Conservation (phyloP, 2,113 vertebrate genomes). For the Forbesichthys papilliferus region DNA sequence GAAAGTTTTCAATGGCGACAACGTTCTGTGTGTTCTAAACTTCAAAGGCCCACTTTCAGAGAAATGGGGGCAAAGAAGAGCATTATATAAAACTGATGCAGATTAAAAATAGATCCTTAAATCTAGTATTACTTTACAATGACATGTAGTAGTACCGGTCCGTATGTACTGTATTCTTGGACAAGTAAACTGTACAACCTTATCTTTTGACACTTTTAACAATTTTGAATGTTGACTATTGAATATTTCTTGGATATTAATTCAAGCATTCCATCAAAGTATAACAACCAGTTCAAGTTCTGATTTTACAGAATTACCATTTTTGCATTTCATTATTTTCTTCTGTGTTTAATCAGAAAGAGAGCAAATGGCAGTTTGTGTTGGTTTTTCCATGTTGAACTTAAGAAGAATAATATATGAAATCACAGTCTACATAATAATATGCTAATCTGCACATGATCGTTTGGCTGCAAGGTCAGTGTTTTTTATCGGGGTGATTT, state of each 20-base stretch:
- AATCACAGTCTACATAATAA: neutral
- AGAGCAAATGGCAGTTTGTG: neutral
- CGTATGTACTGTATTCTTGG: no score
- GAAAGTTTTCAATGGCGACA: constrained; percentile 65
- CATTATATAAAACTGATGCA: neutral
- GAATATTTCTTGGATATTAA: neutral
- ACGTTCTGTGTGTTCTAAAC: constrained; percentile 62
- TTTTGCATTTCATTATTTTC: neutral
- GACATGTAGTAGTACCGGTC: no score
- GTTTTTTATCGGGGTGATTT: constrained; percentile 72
- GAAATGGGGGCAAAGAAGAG: constrained; percentile 33
- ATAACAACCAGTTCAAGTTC: neutral
- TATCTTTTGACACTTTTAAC: constrained; percentile 13
- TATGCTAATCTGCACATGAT: constrained; percentile 54
- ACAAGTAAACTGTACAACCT: neutral
- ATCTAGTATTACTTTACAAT: neutral
- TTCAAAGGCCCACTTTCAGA: constrained; percentile 60
- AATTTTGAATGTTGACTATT: constrained; percentile 24
- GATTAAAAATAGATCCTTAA: constrained; percentile 68
- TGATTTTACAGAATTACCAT: neutral
- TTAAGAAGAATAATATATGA: constrained; percentile 3
- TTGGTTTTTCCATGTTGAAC: constrained; percentile 10
- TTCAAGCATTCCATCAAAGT: neutral
- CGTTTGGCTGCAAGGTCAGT: constrained; percentile 52
- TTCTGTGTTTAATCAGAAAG: neutral